These are phyloP conservation scores for Diarsia mendica DNA, from an alignment of 2,888 invertebrate genomes.

Conservation along the genomic window DNA sequence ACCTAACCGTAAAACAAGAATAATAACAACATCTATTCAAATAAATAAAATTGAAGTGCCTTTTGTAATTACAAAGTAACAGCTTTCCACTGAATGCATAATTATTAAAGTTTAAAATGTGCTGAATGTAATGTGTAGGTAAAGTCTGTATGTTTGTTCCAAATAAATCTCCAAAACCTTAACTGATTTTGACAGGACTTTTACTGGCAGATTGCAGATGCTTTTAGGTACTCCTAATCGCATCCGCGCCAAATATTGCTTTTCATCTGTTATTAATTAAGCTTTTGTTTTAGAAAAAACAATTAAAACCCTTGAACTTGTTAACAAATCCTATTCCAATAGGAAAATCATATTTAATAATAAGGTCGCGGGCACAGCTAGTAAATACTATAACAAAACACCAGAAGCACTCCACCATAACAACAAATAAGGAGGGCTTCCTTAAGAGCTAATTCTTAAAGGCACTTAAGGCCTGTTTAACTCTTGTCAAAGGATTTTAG, in stretches of 20 bases:
- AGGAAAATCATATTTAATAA: not conserved
- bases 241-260: too few species aligned
- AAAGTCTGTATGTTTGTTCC: too few species aligned
- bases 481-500: constrained; percentile 13
- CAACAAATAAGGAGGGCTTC: constrained; percentile 31
- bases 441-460: constrained; percentile 33
- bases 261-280: too few species aligned
- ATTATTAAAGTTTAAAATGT: too few species aligned
- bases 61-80: too few species aligned
- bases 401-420: not conserved
- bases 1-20: constrained; percentile 29
- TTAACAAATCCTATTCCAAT: not conserved
- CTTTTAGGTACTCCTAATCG: too few species aligned
- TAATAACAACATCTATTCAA: constrained; percentile 5
- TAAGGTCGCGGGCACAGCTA: not conserved
- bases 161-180: too few species aligned
- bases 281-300: not conserved
- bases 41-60: not conserved
- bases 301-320: not conserved
- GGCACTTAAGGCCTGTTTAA: constrained; percentile 18
- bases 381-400: constrained; percentile 17
- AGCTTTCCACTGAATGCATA: too few species aligned
- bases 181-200: too few species aligned
- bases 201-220: not conserved
- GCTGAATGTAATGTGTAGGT: too few species aligned